Evolutionary conservation across 1,140 invertebrate genomes (phyloP).

Genomic region (Pemphigus obesinymphae): DNA sequence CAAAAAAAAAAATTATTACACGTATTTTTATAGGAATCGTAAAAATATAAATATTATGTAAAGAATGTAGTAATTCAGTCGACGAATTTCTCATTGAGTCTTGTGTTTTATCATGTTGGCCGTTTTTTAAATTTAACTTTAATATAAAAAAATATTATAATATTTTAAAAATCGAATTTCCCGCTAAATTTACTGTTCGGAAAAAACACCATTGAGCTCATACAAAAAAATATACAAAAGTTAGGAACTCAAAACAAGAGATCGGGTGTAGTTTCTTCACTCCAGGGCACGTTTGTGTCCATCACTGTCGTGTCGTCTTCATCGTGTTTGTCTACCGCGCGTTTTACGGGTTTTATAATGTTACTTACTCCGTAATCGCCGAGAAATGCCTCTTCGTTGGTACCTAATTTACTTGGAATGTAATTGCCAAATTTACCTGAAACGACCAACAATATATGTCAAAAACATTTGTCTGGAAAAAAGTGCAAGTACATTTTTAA

Average conservation of each 20-base stretch:
- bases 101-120: slow-evolving; percentile 2
- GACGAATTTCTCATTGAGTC: slow-evolving; percentile 28
- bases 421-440: slow-evolving; percentile 22
- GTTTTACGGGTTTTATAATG: slow-evolving; percentile 2
- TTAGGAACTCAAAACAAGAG: slow-evolving; percentile 40
- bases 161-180: not conserved
- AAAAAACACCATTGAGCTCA: slow-evolving; percentile 35
- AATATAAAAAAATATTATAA: slow-evolving; percentile 6
- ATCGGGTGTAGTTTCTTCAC: slow-evolving; percentile 39
- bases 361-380: slow-evolving; percentile 23
- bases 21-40: slow-evolving; percentile 17
- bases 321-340: not conserved
- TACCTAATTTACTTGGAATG: slow-evolving; percentile 9
- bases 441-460: not conserved
- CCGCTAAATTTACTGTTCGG: not conserved
- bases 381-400: slow-evolving; percentile 23
- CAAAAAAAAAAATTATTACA: slow-evolving; percentile 15
- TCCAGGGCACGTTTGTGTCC: slow-evolving; percentile 30
- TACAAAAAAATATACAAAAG: not conserved
- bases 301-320: not conserved
- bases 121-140: not conserved
- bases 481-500: too few relatives aligned
- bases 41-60: slow-evolving; percentile 27
- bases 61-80: slow-evolving; percentile 26
- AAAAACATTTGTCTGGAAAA: not conserved